Base-by-base conservation (phyloP, 2,888 invertebrate species). In the Sminthurinus aureus region DNA sequence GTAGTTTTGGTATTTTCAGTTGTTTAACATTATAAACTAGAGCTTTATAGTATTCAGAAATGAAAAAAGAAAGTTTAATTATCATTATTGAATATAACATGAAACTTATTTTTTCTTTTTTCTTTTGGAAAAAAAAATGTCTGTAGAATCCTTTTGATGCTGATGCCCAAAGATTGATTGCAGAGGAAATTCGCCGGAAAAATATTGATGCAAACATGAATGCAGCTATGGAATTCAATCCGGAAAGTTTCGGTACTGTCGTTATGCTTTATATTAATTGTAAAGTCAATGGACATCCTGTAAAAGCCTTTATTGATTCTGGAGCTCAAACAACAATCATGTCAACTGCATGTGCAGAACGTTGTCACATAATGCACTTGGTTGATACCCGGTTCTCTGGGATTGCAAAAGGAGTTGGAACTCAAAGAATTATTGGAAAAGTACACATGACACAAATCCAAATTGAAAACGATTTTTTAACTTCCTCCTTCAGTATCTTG, bases 131-230 rank as follows among this genome's bases (percentile, higher is more conserved):
- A n/a, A n/a, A n/a, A n/a, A n/a, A n/a, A n/a, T n/a, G n/a, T 95
- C 94, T 89, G 96, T 98, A 0, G 96, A 98, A 92, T 38, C 98
- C 98, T 0, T 98, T 98, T 90, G 98, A 98, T 91, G 95, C 96
- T 0, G 98, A 98, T 90, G 96, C 98, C 0, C 99, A 99, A 91
- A 93, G 95, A 85, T 93, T 97, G 89, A 98, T 99, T 88, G 98
- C 98, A 4, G 98, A 98, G 90, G 97, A 98, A 91, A 99, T 99
- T 86, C 93, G 95, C 89, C 96, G 95, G 89, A 96, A 98, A 90
- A 99, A 99, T 91, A 97, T 99, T 86, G 97, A 98, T 91, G 96
- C 97, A 0, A 98, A 98, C 90, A 98, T 99, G 98, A 97, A 98
- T 90, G 97, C 97, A 0, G 99, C 99, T 0, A 97, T 99, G 94